A percentile compares a stretch with the other conserved stretches of the same genome.
These are phyloP conservation scores for Neodiprion fabricii DNA, from an alignment of 1,140 invertebrate species.

Conservation along the genomic window DNA sequence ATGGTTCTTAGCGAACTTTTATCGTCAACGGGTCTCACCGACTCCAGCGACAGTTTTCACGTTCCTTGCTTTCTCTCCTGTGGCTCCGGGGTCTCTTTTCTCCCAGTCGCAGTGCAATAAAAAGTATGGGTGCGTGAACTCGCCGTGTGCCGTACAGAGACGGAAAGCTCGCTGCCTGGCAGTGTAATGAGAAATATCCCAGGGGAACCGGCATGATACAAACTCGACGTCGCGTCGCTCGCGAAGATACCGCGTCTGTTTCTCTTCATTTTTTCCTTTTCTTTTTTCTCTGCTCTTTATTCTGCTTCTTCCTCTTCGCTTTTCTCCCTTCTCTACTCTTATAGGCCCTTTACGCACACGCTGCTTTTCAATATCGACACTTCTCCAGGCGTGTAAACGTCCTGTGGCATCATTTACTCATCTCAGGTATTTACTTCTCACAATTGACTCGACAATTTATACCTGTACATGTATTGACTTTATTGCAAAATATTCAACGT, in stretches of 20 bases:
- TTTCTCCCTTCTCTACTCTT: neutral
- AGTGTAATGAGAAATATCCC: neutral
- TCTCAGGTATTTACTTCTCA: too few relatives aligned
- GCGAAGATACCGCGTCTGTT: neutral
- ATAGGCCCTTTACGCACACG: too few relatives aligned
- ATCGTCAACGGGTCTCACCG: too few relatives aligned
- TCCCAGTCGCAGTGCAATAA: neutral
- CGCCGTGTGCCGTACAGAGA: neutral
- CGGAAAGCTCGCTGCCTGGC: neutral
- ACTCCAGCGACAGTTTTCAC: too few relatives aligned
- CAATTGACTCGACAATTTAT: too few relatives aligned
- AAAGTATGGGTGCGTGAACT: neutral
- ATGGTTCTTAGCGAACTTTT: too few relatives aligned
- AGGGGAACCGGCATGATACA: constrained; percentile 3
- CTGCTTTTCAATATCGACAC: too few relatives aligned
- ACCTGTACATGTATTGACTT: too few relatives aligned
- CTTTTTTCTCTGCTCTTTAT: neutral
- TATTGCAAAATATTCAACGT: too few relatives aligned
- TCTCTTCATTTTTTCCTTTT: neutral
- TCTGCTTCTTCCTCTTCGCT: neutral
- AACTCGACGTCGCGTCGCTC: neutral
- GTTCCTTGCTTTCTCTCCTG: neutral
- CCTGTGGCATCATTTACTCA: too few relatives aligned
- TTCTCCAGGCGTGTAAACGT: too few relatives aligned
- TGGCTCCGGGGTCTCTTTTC: neutral